Base-by-base conservation (phyloP, 92 coral and sea anemone genomes). In the Paramuricea clavata region DNA sequence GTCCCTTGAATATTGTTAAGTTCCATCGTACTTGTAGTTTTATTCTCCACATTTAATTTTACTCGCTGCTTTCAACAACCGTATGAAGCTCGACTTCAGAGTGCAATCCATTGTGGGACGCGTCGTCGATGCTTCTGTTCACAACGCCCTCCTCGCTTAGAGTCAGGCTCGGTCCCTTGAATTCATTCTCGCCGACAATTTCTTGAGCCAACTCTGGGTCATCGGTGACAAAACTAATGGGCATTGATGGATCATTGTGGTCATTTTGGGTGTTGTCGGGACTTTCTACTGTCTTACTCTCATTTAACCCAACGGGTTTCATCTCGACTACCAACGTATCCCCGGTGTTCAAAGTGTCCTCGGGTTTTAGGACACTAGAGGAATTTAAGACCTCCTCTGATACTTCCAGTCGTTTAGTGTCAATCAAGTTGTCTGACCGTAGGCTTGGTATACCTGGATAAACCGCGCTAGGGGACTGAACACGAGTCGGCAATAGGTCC, bases 281-380 rank as follows among this genome's bases (percentile, higher is more conserved):
- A 13, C 52, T 32, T 27, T 65, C 30, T 79, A 31, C 81, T 19
- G 27, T 2, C 13, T 76, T 65, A 22, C 50, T 25, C 52, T 33
- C 73, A 16, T 35, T 28, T 6, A 28, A 28, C n/a, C 26, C 73
- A 10, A 79, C 84, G 1, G 84, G 84, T 57, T 79, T 79, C 84
- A 79, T 79, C 34, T 79, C 84, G 36, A 79, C 84, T 9, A 79
- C 84, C 56, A 79, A 79, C 12, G 84, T 79, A 79, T 79, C 84
- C 32, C n/a, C 84, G 13, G 84, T 10, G 56, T 33, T 60, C 72
- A 57, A 9, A 28, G 50, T 27, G 7, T 67, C 47, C 22, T 41
- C 84, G 31, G 67, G 31, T 59, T 41, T 64, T 13, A 54, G 5
- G 12, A 60, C 56, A n/a, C 49, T 65, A 28, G 5, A 16, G 39